Evolutionary conservation across 2,113 vertebrate species (phyloP).

Genomic region (Mus musculus): DNA sequence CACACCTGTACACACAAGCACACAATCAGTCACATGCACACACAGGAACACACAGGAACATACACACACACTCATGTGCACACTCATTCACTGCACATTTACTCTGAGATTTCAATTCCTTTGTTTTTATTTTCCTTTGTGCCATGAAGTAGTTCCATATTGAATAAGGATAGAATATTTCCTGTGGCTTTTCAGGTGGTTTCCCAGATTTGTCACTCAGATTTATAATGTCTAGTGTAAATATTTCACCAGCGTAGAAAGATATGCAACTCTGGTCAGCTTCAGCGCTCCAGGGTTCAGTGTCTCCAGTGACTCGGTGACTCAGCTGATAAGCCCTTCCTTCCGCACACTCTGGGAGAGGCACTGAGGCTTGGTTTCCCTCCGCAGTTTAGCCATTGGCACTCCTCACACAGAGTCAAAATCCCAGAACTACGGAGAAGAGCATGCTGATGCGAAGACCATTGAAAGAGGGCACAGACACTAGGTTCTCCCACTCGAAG

Average conservation of each 20-base stretch:
- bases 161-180: slow-evolving; percentile 60
- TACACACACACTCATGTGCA: neutral
- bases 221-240: slow-evolving; percentile 67
- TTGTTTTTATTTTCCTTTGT: neutral
- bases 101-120: slow-evolving; percentile 21
- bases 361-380: neutral
- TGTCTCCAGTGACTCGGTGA: slow-evolving; percentile 6
- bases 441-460: neutral
- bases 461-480: neutral
- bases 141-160: slow-evolving; percentile 62
- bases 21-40: neutral
- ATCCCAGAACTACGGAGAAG: neutral
- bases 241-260: slow-evolving; percentile 37
- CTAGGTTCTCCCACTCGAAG: neutral
- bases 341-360: neutral
- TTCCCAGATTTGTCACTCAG: slow-evolving; percentile 74
- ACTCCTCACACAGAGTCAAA: neutral
- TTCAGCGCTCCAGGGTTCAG: slow-evolving; percentile 18
- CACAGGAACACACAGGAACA: neutral
- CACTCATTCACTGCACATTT: neutral
- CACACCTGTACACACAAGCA: neutral
- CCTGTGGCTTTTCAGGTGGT: slow-evolving; percentile 78
- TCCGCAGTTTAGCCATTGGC: slow-evolving; percentile 35
- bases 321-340: slow-evolving; percentile 10
- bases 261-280: neutral